Evolutionary conservation across 2,888 invertebrate genomes (phyloP).

Genomic region (Notocelia uddmanniana): DNA sequence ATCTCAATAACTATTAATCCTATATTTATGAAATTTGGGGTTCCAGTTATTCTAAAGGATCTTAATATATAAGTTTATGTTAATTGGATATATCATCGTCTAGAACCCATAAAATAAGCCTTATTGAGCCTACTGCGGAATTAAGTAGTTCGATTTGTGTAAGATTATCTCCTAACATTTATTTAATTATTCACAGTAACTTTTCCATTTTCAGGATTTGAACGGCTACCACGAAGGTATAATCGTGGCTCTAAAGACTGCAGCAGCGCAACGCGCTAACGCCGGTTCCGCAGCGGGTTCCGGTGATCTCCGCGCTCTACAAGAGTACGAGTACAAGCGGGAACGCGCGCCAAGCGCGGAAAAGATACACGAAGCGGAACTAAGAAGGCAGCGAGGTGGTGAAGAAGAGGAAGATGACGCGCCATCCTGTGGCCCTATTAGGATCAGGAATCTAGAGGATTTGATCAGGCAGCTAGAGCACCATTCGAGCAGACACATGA

Average conservation of each 20-base stretch:
- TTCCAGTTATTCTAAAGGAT: too few relatives aligned
- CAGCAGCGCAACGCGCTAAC: conserved; percentile 89
- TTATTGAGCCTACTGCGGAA: too few relatives aligned
- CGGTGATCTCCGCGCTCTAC: conserved; percentile 76
- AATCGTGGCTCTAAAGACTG: conserved; percentile 94
- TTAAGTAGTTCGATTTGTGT: too few relatives aligned
- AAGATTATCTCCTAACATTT: too few relatives aligned
- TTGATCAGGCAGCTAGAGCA: conserved; percentile 95
- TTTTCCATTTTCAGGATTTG: conserved; percentile 90
- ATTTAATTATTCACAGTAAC: too few relatives aligned
- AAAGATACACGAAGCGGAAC: conserved; percentile 90
- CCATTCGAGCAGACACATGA: conserved; percentile 94
- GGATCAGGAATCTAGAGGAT: conserved; percentile 96
- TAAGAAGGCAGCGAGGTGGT: conserved; percentile 84
- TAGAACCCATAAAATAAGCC: too few relatives aligned
- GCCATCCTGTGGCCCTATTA: conserved; percentile 92
- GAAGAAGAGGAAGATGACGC: conserved; percentile 90
- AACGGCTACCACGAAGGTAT: conserved; percentile 97
- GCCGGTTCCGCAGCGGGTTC: conserved; percentile 72
- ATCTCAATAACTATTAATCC: too few relatives aligned
- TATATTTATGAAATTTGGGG: too few relatives aligned
- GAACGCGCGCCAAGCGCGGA: conserved; percentile 90
- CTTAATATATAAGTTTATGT: too few relatives aligned
- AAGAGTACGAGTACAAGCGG: conserved; percentile 83
- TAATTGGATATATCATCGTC: too few relatives aligned